Evolutionary conservation across 1,140 invertebrate species (phyloP).

Genomic region (Drosophila parvula): DNA sequence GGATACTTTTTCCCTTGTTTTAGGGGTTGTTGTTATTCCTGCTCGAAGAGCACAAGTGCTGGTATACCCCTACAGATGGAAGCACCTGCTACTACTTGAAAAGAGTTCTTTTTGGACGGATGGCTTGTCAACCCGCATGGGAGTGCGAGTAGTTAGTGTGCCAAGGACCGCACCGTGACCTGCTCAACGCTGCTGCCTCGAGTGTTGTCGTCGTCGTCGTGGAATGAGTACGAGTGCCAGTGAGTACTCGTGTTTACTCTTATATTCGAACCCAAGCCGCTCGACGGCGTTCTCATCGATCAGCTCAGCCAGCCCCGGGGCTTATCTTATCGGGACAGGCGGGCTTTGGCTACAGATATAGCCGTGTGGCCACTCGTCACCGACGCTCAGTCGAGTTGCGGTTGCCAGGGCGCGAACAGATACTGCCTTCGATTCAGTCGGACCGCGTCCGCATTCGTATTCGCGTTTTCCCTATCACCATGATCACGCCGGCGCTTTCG

Average conservation of each 20-base stretch:
- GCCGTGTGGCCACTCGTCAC: slow-evolving; percentile 19
- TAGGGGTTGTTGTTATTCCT: slow-evolving; percentile 7
- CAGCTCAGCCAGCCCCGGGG: slow-evolving; percentile 27
- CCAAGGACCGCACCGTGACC: slow-evolving; percentile 63
- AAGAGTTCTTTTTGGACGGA: slow-evolving; percentile 1
- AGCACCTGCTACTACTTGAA: slow-evolving; percentile 13
- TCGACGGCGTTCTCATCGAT: slow-evolving; percentile 34
- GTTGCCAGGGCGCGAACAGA: slow-evolving; percentile 60
- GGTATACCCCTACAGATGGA: slow-evolving; percentile 12
- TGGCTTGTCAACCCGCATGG: slow-evolving; percentile 32
- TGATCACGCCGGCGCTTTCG: slow-evolving; percentile 42
- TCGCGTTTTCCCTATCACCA: slow-evolving; percentile 36
- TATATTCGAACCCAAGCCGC: slow-evolving; percentile 27
- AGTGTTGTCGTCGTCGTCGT: slow-evolving; percentile 1
- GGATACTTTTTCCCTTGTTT: not conserved
- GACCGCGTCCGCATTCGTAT: too few relatives aligned
- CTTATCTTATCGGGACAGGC: slow-evolving; percentile 65
- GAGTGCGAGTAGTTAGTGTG: slow-evolving; percentile 31
- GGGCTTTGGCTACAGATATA: slow-evolving; percentile 48
- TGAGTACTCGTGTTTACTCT: slow-evolving; percentile 26
- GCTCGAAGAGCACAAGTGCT: not conserved
- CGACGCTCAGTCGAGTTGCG: slow-evolving; percentile 64
- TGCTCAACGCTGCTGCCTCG: slow-evolving; percentile 34
- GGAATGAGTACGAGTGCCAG: slow-evolving; percentile 4
- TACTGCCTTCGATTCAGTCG: slow-evolving; percentile 23